Base-by-base conservation (phyloP, 2,113 vertebrate genomes). In the Orthonyx spaldingii region DNA sequence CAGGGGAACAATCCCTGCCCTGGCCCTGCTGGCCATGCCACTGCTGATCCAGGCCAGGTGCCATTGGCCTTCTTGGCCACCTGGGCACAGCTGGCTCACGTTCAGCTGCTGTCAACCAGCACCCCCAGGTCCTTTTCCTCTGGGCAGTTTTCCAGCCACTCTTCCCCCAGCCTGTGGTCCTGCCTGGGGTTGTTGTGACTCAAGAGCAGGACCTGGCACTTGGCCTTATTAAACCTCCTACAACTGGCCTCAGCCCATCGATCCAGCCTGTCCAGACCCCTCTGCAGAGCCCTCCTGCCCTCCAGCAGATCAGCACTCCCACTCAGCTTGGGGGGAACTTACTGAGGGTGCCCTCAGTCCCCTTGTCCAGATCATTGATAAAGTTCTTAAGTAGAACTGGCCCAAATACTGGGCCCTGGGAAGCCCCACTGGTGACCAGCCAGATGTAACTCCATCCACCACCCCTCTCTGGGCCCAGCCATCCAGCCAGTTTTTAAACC, bases 231-330 rank as follows among this genome's bases (percentile, higher is more conserved):
- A 37, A 50, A 30, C 26, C 52, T 22, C 39, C 12, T 11, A 16
- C n/a, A 24, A 4, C 0, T 46, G 28, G 7, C 7, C 47, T 30
- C 16, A 16, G 56, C 16, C 55, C 39, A 16, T 16, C 0, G 6
- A 53, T 78, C 33, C 47, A 70, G 47, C 47, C 64, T 46, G 28
- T 53, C 28, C 55, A 69, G 28, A n/a, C 24, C 10, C 46, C n/a
- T 27, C 55, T 61, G 74, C 19, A 69, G 64, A 53, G 13, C 39
- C 14, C 7, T 78, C 55, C 55, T 39, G 55, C 33, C 27, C 23
- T 60, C 46, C 63, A 60, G 53, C 39, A 69, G 27, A 69, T 12
- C 55, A 46, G 7, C 19, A 6, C 16, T 53, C 47, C 46, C 27
- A 60, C 32, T 7, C 72, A 63, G 1, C 22, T 3, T 7, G 28